phyloP scores from a whole-genome alignment of 2,888 invertebrate genomes.

The Autographa pulchrina region DNA sequence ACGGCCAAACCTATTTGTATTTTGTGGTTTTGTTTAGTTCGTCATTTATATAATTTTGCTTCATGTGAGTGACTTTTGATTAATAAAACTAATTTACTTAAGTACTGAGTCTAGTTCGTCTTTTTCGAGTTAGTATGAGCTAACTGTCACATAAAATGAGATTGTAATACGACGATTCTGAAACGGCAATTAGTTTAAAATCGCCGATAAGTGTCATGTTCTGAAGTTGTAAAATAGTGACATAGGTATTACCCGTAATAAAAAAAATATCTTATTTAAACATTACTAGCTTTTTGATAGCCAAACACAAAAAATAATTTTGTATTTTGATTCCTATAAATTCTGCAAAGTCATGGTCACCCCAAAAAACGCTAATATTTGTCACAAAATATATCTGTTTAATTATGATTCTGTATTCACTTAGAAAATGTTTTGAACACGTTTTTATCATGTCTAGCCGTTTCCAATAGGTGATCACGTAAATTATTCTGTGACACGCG shows the following conservation, averaged over 20 bases:
- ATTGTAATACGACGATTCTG: too few relatives aligned
- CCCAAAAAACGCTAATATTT: neutral
- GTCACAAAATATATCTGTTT: neutral
- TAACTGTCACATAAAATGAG: too few relatives aligned
- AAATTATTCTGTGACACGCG: constrained; percentile 37
- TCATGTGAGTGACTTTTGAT: neutral
- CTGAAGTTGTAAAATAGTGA: too few relatives aligned
- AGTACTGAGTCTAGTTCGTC: neutral
- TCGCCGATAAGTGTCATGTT: too few relatives aligned
- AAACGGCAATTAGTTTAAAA: too few relatives aligned
- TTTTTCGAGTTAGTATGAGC: too few relatives aligned
- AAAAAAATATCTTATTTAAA: too few relatives aligned
- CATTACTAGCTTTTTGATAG: too few relatives aligned
- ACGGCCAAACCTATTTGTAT: neutral
- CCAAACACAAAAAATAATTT: too few relatives aligned
- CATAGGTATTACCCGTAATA: too few relatives aligned
- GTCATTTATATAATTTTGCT: neutral
- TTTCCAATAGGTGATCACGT: constrained; percentile 1
- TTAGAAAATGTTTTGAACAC: neutral
- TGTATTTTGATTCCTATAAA: too few relatives aligned
- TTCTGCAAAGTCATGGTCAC: neutral
- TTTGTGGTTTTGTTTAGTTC: neutral
- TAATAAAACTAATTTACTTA: neutral
- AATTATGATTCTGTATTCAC: neutral
- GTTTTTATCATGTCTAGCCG: constrained; percentile 12